Percentiles rank a stretch among this genome's conserved stretches.
phyloP scores from a whole-genome alignment of 1,140 invertebrate species.

The Mylabris phalerata region DNA sequence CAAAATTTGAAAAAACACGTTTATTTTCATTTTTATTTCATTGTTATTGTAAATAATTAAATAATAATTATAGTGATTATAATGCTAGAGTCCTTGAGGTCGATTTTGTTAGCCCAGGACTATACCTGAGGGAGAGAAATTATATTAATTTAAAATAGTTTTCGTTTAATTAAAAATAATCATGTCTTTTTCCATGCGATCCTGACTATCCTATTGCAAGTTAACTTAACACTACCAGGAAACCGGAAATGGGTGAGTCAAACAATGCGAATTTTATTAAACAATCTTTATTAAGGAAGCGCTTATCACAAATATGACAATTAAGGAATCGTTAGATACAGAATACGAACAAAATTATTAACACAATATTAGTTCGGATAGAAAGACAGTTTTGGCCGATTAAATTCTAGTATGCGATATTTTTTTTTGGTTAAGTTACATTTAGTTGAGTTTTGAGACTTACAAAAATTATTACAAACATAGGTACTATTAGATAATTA shows the following conservation, averaged over 20 bases:
- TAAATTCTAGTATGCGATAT: constrained; percentile 11
- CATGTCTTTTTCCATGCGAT: too few species aligned
- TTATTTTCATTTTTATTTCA: not conserved
- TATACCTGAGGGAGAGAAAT: constrained; percentile 40
- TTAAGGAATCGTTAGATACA: constrained; percentile 35
- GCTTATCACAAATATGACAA: constrained; percentile 41
- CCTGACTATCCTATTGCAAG: too few species aligned
- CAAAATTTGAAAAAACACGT: not conserved
- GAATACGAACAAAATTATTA: constrained; percentile 22
- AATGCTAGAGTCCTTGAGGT: constrained; percentile 38
- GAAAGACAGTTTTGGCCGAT: constrained; percentile 13
- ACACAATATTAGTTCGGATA: constrained; percentile 13
- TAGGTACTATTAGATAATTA: constrained; percentile 15
- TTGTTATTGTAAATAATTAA: constrained; percentile 25
- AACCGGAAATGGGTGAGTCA: too few species aligned
- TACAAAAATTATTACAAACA: constrained; percentile 17
- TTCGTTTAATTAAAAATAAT: not conserved
- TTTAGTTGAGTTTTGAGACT: constrained; percentile 27
- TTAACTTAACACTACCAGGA: too few species aligned
- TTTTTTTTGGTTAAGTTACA: constrained; percentile 22
- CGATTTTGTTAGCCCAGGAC: constrained; percentile 41
- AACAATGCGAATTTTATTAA: constrained; percentile 24
- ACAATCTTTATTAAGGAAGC: constrained; percentile 40
- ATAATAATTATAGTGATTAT: constrained; percentile 13
- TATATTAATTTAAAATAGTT: constrained; percentile 27